Evolutionary conservation across 2,888 invertebrate genomes (phyloP).

Genomic region (Branchinecta sandiegonensis): DNA sequence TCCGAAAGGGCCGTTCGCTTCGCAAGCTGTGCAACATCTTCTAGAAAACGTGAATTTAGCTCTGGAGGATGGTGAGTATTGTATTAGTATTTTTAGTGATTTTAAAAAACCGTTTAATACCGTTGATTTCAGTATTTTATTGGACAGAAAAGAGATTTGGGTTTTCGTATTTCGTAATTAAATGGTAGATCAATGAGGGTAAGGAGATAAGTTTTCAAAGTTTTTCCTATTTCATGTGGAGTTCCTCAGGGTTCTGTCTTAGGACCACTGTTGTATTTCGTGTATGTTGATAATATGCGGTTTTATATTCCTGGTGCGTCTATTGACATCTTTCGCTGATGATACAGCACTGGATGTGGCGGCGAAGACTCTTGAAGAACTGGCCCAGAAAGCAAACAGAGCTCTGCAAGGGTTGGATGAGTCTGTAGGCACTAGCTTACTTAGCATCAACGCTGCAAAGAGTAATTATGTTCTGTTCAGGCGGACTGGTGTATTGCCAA

Average conservation of each 20-base stretch:
- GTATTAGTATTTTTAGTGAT: too few relatives aligned
- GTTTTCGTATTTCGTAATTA: not conserved
- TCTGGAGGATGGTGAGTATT: too few relatives aligned
- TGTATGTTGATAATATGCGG: not conserved
- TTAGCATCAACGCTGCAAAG: slow-evolving; percentile 2
- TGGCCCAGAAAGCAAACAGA: not conserved
- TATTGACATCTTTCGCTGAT: not conserved
- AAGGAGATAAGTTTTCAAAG: not conserved
- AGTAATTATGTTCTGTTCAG: not conserved
- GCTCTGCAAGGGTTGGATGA: not conserved
- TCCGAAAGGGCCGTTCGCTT: too few relatives aligned
- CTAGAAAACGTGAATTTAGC: too few relatives aligned
- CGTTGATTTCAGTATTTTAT: not conserved
- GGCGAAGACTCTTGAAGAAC: not conserved
- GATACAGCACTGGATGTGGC: not conserved
- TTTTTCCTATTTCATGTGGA: slow-evolving; percentile 13
- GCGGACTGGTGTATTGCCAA: not conserved
- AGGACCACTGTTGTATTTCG: too few relatives aligned
- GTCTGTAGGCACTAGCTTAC: too few relatives aligned
- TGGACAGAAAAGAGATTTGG: not conserved
- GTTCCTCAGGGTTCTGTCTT: not conserved
- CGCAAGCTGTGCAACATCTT: too few relatives aligned
- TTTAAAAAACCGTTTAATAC: slow-evolving; percentile 9
- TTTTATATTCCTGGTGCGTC: not conserved
- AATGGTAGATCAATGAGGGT: slow-evolving; percentile 5